Percentiles rank a stretch among this genome's conserved stretches.
phyloP scores from a whole-genome alignment of 2,888 invertebrate genomes.

The Drosophila paracracens region DNA sequence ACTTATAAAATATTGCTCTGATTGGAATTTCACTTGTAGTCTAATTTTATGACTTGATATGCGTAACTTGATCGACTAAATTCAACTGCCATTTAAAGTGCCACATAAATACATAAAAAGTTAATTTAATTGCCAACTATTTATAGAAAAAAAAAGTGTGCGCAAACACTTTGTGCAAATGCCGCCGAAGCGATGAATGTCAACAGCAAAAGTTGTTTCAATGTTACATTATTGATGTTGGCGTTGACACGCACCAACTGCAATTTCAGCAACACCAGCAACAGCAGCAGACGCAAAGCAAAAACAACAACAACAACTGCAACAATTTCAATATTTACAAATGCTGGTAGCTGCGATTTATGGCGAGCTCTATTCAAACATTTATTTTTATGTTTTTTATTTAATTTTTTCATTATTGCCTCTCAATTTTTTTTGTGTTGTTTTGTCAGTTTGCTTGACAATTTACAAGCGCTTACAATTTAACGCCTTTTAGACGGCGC shows the following conservation, averaged over 20 bases:
- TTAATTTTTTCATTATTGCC: conserved; percentile 3
- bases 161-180: conserved; percentile 61
- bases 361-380: conserved; percentile 5
- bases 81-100: conserved; percentile 11
- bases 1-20: not conserved
- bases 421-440: conserved; percentile 30
- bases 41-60: not conserved
- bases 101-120: conserved; percentile 29
- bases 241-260: conserved; percentile 41
- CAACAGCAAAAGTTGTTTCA: conserved; percentile 59
- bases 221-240: conserved; percentile 46
- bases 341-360: conserved; percentile 27
- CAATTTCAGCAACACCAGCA: conserved; percentile 24
- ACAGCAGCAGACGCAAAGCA: conserved; percentile 2
- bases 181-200: conserved; percentile 66
- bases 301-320: conserved; percentile 9
- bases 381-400: not conserved
- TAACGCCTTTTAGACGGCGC: conserved; percentile 46
- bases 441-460: conserved; percentile 44
- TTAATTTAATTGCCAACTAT: conserved; percentile 65
- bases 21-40: not conserved
- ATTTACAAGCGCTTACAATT: conserved; percentile 57
- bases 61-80: conserved; percentile 8
- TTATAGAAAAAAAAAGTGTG: conserved; percentile 38
- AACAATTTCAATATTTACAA: conserved; percentile 48